Conservation (phyloP, 2,797 vertebrate species). For the Takifugu rubripes region DNA sequence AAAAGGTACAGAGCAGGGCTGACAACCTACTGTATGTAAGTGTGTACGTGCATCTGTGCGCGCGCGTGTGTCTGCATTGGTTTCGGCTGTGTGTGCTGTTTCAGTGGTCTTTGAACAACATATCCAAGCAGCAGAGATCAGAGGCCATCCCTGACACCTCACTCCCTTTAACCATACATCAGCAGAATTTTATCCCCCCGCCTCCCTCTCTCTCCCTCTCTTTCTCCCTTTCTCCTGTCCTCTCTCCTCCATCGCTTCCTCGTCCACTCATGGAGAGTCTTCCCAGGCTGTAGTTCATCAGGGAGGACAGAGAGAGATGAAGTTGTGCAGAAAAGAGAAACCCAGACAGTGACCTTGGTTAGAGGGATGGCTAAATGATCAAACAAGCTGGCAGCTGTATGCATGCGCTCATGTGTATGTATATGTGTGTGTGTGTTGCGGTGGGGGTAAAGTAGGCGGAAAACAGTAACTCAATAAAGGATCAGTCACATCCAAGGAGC, state of each 20-base stretch:
- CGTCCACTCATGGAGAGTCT: constrained; percentile 80
- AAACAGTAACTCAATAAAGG: constrained; percentile 81
- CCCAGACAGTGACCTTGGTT: constrained; percentile 79
- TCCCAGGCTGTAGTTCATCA: constrained; percentile 74
- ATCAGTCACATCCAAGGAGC: constrained; percentile 82
- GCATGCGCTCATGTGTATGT: constrained; percentile 34
- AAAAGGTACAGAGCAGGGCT: constrained; percentile 63
- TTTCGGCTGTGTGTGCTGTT: constrained; percentile 76
- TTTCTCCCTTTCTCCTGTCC: constrained; percentile 52
- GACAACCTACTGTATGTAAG: constrained; percentile 67
- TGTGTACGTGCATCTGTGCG: constrained; percentile 45
- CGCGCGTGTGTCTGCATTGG: constrained; percentile 12
- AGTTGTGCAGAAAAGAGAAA: constrained; percentile 69
- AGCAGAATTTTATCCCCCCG: constrained; percentile 67
- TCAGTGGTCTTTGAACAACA: constrained; percentile 75
- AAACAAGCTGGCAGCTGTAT: constrained; percentile 69
- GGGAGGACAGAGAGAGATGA: constrained; percentile 67
- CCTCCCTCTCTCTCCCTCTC: constrained; percentile 32
- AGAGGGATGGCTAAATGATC: constrained; percentile 79
- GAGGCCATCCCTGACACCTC: constrained; percentile 78
- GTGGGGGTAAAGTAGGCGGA: constrained; percentile 74
- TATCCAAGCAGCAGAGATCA: constrained; percentile 77
- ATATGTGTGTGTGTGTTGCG: constrained; percentile 41
- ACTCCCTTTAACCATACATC: constrained; percentile 77
- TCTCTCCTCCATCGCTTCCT: constrained; percentile 39